A percentile compares a stretch with the other conserved stretches of the same genome.
phyloP scores from a whole-genome alignment of 2,113 vertebrate genomes.

The Stegostoma tigrinum region DNA sequence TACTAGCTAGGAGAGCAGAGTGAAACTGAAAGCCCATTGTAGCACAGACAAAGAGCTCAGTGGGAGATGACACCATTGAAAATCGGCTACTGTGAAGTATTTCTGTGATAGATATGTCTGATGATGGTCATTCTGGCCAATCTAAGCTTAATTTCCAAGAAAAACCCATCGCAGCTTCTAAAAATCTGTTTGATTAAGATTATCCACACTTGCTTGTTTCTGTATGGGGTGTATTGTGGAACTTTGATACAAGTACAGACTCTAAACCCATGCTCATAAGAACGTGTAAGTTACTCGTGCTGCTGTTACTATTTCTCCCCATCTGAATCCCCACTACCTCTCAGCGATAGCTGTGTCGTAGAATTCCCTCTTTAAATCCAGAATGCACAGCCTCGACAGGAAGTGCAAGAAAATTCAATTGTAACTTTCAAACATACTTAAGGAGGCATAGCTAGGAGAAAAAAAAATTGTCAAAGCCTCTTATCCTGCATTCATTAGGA shows the following conservation, averaged over 20 bases:
- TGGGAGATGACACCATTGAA: neutral
- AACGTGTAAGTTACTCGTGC: neutral
- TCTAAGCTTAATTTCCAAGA: neutral
- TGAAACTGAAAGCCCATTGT: neutral
- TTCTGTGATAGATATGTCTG: neutral
- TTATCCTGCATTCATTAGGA: too few relatives aligned
- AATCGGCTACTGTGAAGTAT: neutral
- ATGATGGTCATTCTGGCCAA: neutral
- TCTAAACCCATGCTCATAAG: neutral
- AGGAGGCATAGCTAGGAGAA: too few relatives aligned
- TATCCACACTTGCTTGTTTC: neutral
- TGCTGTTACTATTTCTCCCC: neutral
- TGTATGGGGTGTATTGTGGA: neutral
- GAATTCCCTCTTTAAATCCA: neutral
- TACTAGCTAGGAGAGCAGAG: neutral
- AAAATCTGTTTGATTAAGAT: neutral
- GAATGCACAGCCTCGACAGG: neutral
- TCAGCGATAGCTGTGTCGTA: too few relatives aligned
- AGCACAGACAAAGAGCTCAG: neutral
- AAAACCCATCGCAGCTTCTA: neutral
- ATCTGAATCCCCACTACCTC: too few relatives aligned
- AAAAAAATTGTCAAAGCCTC: too few relatives aligned
- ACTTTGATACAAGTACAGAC: neutral
- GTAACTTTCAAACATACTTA: neutral
- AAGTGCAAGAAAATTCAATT: neutral